Conservation (phyloP, 2,113 vertebrate species). For the Carassius auratus region DNA sequence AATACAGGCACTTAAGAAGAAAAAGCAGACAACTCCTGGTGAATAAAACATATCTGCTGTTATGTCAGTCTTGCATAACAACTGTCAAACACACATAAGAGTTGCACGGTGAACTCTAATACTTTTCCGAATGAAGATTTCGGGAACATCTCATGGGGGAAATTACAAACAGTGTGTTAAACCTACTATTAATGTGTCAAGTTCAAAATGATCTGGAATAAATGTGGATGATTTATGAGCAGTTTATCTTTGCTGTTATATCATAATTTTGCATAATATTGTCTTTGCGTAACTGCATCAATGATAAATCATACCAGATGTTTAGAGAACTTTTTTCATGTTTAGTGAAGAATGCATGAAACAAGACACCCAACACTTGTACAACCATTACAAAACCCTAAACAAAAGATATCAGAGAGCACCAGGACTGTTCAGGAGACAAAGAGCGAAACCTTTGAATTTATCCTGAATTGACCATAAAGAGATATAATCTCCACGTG, state of each 20-base stretch:
- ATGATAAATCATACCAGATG: neutral
- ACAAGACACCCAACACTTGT: neutral
- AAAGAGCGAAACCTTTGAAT: neutral
- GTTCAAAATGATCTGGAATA: neutral
- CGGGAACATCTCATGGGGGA: neutral
- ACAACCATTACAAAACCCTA: neutral
- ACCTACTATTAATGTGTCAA: neutral
- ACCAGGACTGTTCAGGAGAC: neutral
- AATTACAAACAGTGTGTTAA: neutral
- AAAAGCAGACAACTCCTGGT: neutral
- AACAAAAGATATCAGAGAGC: neutral
- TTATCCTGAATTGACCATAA: neutral
- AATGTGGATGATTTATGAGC: neutral
- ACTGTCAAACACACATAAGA: neutral
- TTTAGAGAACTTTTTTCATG: neutral
- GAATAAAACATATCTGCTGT: neutral
- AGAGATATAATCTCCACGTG: neutral
- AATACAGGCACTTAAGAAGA: neutral
- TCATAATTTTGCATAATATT: neutral
- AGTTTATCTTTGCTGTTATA: neutral
- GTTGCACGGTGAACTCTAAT: neutral
- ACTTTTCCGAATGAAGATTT: neutral
- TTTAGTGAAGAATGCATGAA: neutral
- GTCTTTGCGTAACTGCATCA: neutral
- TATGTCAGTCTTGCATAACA: neutral